Conservation (phyloP, 2,113 vertebrate genomes). For the Hippocampus zosterae region DNA sequence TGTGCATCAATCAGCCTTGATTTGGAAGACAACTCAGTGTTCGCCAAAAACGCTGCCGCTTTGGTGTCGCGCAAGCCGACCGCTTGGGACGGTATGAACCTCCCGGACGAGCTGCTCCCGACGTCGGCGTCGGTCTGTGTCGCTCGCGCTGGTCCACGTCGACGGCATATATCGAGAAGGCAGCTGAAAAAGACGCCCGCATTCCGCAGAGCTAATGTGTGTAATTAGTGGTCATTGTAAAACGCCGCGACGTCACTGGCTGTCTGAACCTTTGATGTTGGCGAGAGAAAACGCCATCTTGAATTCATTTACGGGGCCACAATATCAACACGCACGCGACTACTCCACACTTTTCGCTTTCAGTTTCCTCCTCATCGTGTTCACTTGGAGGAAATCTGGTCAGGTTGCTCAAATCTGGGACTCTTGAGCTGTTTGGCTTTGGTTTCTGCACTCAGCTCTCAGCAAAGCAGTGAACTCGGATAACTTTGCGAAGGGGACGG, state of each 20-base stretch:
- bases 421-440: not conserved
- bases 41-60: not conserved
- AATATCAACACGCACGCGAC: conserved; percentile 77
- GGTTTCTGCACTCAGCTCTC: conserved; percentile 8
- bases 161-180: not conserved
- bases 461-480: not conserved
- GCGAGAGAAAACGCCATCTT: conserved; percentile 81
- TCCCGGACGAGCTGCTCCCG: not conserved
- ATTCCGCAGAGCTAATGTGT: conserved; percentile 66
- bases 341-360: conserved; percentile 45
- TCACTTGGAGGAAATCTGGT: not conserved
- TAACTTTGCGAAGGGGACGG: not conserved
- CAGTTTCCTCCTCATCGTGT: conserved; percentile 18
- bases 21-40: too few relatives aligned
- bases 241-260: conserved; percentile 70
- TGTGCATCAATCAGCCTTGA: not conserved
- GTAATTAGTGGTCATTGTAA: conserved; percentile 86
- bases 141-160: not conserved
- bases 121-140: not conserved
- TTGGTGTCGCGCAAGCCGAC: not conserved
- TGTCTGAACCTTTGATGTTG: conserved; percentile 79
- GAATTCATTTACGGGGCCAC: conserved; percentile 77
- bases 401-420: not conserved
- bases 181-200: conserved; percentile 3
- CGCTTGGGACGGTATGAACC: not conserved